These are phyloP conservation scores for Coendou prehensilis DNA, from an alignment of 2,797 vertebrate species.

Conservation along the genomic window DNA sequence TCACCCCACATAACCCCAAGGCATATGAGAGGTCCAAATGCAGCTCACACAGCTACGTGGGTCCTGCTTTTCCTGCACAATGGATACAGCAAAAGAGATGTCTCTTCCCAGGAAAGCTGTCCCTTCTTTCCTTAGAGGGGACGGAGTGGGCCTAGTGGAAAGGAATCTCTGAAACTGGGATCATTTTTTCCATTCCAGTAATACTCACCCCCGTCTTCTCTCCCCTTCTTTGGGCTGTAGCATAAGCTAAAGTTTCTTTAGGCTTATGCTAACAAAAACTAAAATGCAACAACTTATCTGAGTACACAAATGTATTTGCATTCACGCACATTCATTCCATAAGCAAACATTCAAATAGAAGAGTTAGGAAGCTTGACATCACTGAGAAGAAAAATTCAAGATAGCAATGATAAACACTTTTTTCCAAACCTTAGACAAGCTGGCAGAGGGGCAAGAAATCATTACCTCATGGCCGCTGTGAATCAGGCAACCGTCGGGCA, in stretches of 20 bases:
- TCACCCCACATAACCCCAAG: not conserved
- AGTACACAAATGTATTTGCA: not conserved
- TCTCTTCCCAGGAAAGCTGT: not conserved
- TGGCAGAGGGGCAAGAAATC: not conserved
- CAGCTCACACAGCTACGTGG: not conserved
- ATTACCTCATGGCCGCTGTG: slow-evolving; percentile 71
- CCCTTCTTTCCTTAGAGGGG: not conserved
- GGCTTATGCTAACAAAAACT: not conserved
- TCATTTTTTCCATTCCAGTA: not conserved
- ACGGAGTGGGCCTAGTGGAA: not conserved
- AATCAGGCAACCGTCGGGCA: not conserved
- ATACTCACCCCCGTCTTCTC: not conserved
- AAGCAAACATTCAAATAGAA: not conserved
- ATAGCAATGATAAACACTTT: not conserved
- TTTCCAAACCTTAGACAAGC: not conserved
- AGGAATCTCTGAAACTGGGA: not conserved
- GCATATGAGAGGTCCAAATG: not conserved
- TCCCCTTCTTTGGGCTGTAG: not conserved
- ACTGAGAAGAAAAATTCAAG: not conserved
- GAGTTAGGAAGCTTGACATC: not conserved
- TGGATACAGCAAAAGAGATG: not conserved
- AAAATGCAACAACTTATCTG: not conserved
- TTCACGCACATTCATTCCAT: not conserved
- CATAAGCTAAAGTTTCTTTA: not conserved
- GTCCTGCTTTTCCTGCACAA: not conserved